Conservation (phyloP, 2,888 invertebrate species). For the Toxonevra muliebris region DNA sequence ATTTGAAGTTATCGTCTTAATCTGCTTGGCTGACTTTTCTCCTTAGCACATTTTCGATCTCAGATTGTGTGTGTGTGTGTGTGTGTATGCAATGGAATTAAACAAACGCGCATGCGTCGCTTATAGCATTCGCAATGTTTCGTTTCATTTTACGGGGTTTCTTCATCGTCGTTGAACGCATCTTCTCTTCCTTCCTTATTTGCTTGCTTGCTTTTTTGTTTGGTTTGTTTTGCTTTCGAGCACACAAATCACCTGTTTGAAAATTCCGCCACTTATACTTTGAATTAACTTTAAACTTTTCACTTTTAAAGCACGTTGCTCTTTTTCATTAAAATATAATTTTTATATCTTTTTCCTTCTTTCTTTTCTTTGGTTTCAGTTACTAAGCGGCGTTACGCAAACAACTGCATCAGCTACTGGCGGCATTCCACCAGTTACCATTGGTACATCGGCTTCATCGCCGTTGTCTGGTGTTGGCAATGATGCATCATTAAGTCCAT, state of each 20-base stretch:
- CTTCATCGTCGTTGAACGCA: background rate
- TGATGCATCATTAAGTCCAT: constrained; percentile 76
- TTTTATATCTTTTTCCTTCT: constrained; percentile 20
- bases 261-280: constrained; percentile 39
- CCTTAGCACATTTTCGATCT: constrained; percentile 12
- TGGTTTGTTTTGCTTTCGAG: background rate
- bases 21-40: constrained; percentile 60
- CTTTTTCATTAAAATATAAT: constrained; percentile 19
- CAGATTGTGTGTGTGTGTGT: constrained; percentile 18
- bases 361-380: constrained; percentile 41
- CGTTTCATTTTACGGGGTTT: background rate
- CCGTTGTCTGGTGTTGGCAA: constrained; percentile 81
- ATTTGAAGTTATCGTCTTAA: constrained; percentile 64
- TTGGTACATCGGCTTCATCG: constrained; percentile 65
- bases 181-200: background rate
- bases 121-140: background rate
- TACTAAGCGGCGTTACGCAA: constrained; percentile 59
- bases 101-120: background rate
- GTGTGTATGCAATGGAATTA: background rate
- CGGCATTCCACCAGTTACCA: background rate
- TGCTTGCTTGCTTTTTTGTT: constrained; percentile 1
- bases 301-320: constrained; percentile 13
- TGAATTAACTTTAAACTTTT: constrained; percentile 21
- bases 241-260: constrained; percentile 49
- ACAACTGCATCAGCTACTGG: constrained; percentile 73